These are phyloP conservation scores for Myoxocephalus aenaeus DNA, from an alignment of 2,797 vertebrate genomes.

Conservation along the genomic window DNA sequence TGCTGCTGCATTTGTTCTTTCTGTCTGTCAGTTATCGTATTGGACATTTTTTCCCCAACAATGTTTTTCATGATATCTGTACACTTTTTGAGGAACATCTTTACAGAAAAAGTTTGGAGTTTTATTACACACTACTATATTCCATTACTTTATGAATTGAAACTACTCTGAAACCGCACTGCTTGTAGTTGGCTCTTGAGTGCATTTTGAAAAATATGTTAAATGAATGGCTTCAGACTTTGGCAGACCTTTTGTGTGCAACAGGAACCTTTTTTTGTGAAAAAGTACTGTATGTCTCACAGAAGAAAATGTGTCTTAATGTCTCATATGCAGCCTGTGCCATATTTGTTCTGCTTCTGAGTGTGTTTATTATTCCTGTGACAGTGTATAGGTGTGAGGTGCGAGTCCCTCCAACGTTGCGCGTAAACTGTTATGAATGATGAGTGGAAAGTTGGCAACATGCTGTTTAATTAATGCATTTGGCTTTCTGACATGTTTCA, in stretches of 20 bases:
- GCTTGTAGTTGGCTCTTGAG: background rate
- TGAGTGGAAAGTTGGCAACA: constrained; percentile 82
- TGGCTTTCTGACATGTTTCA: constrained; percentile 47
- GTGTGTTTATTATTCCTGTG: constrained; percentile 72
- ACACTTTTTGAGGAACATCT: background rate
- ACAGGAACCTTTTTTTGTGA: constrained; percentile 3
- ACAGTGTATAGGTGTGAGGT: constrained; percentile 79
- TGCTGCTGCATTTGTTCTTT: constrained; percentile 5
- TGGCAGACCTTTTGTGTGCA: background rate
- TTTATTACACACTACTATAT: background rate
- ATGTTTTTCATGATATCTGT: background rate
- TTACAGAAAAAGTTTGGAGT: background rate
- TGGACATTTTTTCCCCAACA: background rate
- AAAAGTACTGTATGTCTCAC: constrained; percentile 1
- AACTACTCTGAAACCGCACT: background rate
- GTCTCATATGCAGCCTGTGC: constrained; percentile 23
- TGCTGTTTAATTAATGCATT: constrained; percentile 69
- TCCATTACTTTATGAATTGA: background rate
- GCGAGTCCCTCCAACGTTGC: constrained; percentile 71
- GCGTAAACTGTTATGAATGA: constrained; percentile 82
- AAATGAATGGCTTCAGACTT: constrained; percentile 6
- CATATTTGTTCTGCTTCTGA: constrained; percentile 34
- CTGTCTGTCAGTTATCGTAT: background rate
- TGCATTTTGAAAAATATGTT: constrained; percentile 6
- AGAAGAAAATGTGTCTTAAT: background rate